Conservation (phyloP, 2,113 vertebrate species). For the Stegostoma tigrinum region DNA sequence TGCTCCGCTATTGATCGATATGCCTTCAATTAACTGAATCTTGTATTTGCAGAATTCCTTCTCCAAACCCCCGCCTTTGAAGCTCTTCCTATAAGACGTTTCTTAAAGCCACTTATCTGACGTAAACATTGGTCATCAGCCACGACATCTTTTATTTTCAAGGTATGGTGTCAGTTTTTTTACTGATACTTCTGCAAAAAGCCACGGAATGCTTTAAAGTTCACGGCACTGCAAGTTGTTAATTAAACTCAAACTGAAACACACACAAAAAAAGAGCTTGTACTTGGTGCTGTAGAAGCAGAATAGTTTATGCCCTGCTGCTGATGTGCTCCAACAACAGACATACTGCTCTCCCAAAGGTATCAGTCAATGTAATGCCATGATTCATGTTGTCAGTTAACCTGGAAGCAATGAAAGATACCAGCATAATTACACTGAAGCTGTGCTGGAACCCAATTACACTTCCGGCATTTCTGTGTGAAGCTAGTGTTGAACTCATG, state of each 20-base stretch:
- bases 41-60: background rate
- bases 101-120: background rate
- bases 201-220: background rate
- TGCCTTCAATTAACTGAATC: background rate
- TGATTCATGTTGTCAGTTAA: background rate
- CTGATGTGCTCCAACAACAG: background rate
- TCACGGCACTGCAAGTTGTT: background rate
- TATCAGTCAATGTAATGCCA: background rate
- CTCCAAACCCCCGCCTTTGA: background rate
- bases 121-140: background rate
- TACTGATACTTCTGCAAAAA: background rate
- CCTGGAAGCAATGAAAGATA: conserved; percentile 33
- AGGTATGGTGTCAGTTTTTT: background rate
- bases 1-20: background rate
- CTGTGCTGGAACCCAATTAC: conserved; percentile 26
- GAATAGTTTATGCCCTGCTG: background rate
- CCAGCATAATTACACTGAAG: conserved; percentile 2
- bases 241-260: conserved; percentile 4
- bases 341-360: background rate
- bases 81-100: background rate
- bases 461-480: conserved; percentile 28
- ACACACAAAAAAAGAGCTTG: background rate
- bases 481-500: conserved; percentile 30
- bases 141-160: too few species aligned
- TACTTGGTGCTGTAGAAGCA: background rate